Conservation (phyloP, 2,888 invertebrate genomes). For the Dolichopus griseipennis region DNA sequence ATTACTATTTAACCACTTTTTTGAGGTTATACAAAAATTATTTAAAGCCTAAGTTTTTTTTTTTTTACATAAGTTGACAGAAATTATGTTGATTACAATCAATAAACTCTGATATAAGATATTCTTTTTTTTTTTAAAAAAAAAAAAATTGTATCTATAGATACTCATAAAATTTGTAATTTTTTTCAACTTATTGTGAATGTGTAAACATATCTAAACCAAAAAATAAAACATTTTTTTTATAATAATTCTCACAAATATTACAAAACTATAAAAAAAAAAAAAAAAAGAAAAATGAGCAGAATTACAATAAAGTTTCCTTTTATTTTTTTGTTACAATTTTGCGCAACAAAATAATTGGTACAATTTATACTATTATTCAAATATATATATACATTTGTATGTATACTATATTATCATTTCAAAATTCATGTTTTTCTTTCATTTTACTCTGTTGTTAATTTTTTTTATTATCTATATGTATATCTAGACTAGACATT, state of each 20-base stretch:
- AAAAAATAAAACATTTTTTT: too few relatives aligned
- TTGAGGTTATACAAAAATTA: too few relatives aligned
- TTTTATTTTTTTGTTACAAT: background rate
- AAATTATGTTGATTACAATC: too few relatives aligned
- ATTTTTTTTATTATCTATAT: background rate
- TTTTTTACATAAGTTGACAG: too few relatives aligned
- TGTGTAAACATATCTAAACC: background rate
- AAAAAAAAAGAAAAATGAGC: background rate
- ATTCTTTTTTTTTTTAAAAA: too few relatives aligned
- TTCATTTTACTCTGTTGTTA: background rate
- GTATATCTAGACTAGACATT: background rate
- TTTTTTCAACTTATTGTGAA: background rate
- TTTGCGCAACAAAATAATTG: constrained; percentile 6
- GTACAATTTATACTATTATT: background rate
- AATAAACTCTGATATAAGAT: too few relatives aligned
- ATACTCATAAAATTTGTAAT: too few relatives aligned
- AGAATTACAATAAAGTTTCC: background rate
- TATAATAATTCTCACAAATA: background rate
- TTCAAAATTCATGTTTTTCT: background rate
- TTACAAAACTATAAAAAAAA: background rate
- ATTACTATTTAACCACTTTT: too few relatives aligned
- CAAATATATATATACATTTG: background rate
- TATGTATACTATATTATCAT: background rate
- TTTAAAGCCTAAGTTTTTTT: too few relatives aligned
- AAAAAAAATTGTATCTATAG: too few relatives aligned